Percentiles rank a stretch among this genome's conserved stretches.
phyloP scores from a whole-genome alignment of 2,888 invertebrate species.

The Steinernema hermaphroditum region DNA sequence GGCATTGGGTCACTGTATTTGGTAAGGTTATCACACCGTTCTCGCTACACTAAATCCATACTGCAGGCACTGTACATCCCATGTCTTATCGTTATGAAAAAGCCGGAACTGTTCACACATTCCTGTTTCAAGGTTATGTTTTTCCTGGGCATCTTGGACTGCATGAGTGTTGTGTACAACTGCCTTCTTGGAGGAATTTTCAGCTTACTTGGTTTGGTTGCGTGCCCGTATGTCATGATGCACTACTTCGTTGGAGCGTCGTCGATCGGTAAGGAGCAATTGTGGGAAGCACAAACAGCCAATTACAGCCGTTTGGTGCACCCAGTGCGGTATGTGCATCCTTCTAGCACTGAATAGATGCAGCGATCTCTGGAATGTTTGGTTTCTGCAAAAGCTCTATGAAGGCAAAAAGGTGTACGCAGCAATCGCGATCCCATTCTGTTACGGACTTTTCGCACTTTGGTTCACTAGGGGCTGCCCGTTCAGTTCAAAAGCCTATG shows the following conservation, averaged over 20 bases:
- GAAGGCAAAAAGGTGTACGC: not conserved
- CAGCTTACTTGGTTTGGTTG: not conserved
- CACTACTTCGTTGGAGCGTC: not conserved
- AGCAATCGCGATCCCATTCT: not conserved
- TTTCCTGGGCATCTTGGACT: not conserved
- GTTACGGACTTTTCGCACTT: not conserved
- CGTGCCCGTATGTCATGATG: not conserved
- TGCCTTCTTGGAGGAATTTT: not conserved
- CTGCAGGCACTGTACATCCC: not conserved
- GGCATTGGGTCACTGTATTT: not conserved
- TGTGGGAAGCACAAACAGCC: not conserved
- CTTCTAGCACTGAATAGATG: constrained; percentile 23
- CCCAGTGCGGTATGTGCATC: constrained; percentile 9
- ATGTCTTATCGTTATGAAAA: not conserved
- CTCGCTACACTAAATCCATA: too few relatives aligned
- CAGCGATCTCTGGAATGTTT: not conserved
- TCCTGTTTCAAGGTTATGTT: constrained; percentile 12
- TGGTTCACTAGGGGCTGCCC: not conserved
- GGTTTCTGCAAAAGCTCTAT: not conserved
- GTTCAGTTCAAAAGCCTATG: constrained; percentile 24
- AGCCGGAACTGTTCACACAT: not conserved
- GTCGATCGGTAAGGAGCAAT: not conserved
- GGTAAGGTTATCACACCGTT: too few relatives aligned
- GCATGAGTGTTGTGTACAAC: not conserved
- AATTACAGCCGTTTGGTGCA: constrained; percentile 1